Conservation (phyloP, 2,113 vertebrate species). For the Aspidoscelis tigris region DNA sequence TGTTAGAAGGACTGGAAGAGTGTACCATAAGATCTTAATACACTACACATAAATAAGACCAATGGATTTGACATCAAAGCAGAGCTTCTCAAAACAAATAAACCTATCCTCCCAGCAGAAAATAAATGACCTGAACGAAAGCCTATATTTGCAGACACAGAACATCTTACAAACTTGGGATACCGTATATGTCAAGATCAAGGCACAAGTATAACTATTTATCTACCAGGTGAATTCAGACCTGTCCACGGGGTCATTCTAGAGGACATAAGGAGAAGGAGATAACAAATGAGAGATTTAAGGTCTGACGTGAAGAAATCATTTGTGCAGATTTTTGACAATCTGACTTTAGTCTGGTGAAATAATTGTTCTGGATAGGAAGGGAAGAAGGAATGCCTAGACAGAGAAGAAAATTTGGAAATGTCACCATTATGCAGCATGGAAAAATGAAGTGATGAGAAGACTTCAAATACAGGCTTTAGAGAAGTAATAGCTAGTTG, state of each 20-base stretch:
- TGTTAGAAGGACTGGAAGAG: not conserved
- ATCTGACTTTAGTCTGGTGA: conserved; percentile 1
- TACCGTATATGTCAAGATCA: not conserved
- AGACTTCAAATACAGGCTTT: conserved; percentile 40
- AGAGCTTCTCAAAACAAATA: not conserved
- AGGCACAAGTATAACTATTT: conserved; percentile 1
- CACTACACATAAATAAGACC: conserved; percentile 1
- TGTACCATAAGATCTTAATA: not conserved
- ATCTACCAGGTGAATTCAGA: not conserved
- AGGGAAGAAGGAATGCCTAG: not conserved
- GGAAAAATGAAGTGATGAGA: conserved; percentile 21
- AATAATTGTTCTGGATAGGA: not conserved
- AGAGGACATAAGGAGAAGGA: not conserved
- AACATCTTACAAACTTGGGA: not conserved
- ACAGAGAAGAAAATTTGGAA: conserved; percentile 17
- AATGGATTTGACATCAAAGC: conserved; percentile 11
- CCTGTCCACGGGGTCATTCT: not conserved
- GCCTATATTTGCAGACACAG: not conserved
- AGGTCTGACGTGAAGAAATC: not conserved
- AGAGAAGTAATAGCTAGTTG: conserved; percentile 48
- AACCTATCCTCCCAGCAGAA: not conserved
- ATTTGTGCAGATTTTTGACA: not conserved
- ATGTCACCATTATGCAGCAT: conserved; percentile 19
- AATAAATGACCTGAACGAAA: not conserved
- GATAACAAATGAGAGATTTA: conserved; percentile 27